Base-by-base conservation (phyloP, 2,113 vertebrate genomes). In the Menidia beryllina region DNA sequence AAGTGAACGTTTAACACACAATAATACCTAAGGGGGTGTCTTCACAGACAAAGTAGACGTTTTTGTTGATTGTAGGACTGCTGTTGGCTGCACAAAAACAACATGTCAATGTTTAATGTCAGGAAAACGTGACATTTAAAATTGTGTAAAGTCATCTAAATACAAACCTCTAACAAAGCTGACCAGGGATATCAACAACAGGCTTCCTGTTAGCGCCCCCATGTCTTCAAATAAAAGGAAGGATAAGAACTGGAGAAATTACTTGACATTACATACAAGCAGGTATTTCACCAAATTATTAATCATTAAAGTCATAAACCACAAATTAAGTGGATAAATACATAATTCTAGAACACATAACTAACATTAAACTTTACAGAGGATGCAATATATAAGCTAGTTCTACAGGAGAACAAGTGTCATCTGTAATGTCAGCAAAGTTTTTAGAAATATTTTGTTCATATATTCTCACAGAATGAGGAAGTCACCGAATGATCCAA, bases 171-270 rank as follows among this genome's bases (percentile, higher is more conserved):
- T 52, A 20, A 59, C 47, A 25, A 83, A 19, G 68, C 36, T n/a
- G 8, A 91, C 34, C 7, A 91, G 48, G 50, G 70, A 80, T 26
- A 90, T 34, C 3, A 93, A 51, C n/a, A 93, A 21, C 3, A 89
- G 2, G 6, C 54, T 24, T 60, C 36, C 50, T 67, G 30, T 50
- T 56, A 86, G 56, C n/a, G 7, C 27, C 21, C 64, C 72, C 83
- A 90, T 90, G 17, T 67, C 85, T 89, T 71, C 4, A 38, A 81
- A 61, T 49, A 1, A 67, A 25, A 74, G 41, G 4, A 66, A 7
- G 21, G 7, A 34, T 34, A 34, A 34, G 30, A 2, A 3, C 30
- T 34, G 10, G 30, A 58, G 7, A 24, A 41, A 1, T 14, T 3
- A 21, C 19, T 15, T 43, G 41, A 43, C 41, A 5, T 19, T 19